Evolutionary conservation across 2,113 vertebrate species (phyloP), one percentile per base, ranked within the genome.

Genomic region (Oreocharis arfaki): DNA sequence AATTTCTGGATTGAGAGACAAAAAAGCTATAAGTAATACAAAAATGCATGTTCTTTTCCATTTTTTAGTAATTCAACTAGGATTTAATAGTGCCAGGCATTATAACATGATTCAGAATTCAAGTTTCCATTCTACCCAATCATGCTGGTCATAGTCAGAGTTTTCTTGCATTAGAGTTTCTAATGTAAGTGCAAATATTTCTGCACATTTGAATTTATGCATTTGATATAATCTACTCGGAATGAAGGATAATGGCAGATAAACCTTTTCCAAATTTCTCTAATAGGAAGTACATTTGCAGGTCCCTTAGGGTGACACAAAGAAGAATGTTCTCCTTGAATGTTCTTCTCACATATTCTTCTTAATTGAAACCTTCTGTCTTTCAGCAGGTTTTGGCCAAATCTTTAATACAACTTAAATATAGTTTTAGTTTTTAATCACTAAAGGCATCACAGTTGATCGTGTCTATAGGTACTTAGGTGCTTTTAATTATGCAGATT

Each of bases 401-500:
- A 56, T 50, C 23, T 64, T 84, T 87, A 86, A 91, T 49, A 13
- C 7, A 87, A 28, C 69, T 37, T 96, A 95, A 91, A 76, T 84
- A 78, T 9, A 26, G 8, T 32, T 94, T 84, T 89, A 32, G 22
- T 95, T 42, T 88, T 96, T 75, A 95, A 77, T 95, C 37, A 90
- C 64, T 87, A 42, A 12, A 95, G 30, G 3, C 52, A 81, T 82
- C 86, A 74, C 11, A 84, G 28, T 64, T 75, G n/a, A 93, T 96
- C 46, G 47, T 80, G 30, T 94, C 95, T 95, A 87, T 89, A 55
- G 93, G 35, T 90, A 89, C 32, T 95, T 70, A 84, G 33, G 42
- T 57, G 44, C 4, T 94, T 96, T 95, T 89, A 95, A 92, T n/a
- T 95, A 89, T 89, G 78, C 49, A 93, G 82, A 96, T 95, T 95